These are phyloP conservation scores for Bombus sibiricus DNA, from an alignment of 1,140 invertebrate genomes.

Conservation along the genomic window DNA sequence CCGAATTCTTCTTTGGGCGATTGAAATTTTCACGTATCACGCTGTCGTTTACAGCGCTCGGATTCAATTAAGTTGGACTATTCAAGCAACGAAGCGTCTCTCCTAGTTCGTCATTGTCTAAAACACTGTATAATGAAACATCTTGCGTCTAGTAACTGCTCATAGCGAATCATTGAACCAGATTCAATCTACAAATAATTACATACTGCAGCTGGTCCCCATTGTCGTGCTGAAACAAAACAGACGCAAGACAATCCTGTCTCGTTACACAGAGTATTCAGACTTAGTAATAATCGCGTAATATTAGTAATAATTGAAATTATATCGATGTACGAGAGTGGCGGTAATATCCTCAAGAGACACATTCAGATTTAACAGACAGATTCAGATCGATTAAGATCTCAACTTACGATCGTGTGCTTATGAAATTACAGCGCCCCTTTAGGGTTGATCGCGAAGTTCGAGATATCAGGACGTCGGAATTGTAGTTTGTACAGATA, in stretches of 20 bases:
- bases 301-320: no score
- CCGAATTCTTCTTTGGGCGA: no score
- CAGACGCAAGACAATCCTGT: background rate
- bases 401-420: background rate
- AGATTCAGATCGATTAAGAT: background rate
- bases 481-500: background rate
- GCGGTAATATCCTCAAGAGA: background rate
- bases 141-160: background rate
- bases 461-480: background rate
- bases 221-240: background rate
- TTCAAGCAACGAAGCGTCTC: background rate
- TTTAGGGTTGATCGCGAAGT: background rate
- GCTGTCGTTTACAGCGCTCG: no score
- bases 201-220: background rate
- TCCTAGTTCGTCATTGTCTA: background rate
- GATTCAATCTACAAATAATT: constrained; percentile 23
- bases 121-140: background rate
- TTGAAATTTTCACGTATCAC: no score
- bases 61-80: background rate
- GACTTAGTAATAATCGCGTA: background rate
- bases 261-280: background rate
- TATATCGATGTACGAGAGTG: background rate
- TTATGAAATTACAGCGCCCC: background rate
- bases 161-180: background rate
- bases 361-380: no score